Evolutionary conservation across 2,888 invertebrate genomes (phyloP).

Genomic region (Argyresthia goedartella): DNA sequence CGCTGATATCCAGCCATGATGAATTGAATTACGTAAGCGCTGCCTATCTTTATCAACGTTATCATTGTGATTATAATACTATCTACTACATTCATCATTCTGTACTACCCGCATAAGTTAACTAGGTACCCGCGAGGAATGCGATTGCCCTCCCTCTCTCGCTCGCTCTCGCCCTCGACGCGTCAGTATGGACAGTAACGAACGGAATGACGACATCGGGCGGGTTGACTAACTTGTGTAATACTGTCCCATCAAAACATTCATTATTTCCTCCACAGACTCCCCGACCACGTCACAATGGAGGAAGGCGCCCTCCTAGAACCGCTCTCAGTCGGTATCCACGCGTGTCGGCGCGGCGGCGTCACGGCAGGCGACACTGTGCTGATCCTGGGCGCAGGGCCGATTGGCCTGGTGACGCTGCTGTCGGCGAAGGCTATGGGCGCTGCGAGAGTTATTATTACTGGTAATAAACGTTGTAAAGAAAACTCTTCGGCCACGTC

Average conservation of each 20-base stretch:
- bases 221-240: too few relatives aligned
- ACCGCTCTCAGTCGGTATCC: slow-evolving; percentile 93
- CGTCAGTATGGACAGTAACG: too few relatives aligned
- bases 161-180: too few relatives aligned
- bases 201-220: too few relatives aligned
- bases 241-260: neutral
- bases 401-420: slow-evolving; percentile 88
- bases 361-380: slow-evolving; percentile 80
- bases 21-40: too few relatives aligned
- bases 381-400: slow-evolving; percentile 87
- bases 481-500: slow-evolving; percentile 92
- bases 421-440: slow-evolving; percentile 89
- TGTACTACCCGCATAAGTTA: slow-evolving; percentile 80
- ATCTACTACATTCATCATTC: neutral
- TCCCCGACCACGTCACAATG: slow-evolving; percentile 90
- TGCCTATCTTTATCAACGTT: too few relatives aligned
- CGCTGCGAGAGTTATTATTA: slow-evolving; percentile 81
- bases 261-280: slow-evolving; percentile 53
- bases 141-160: too few relatives aligned
- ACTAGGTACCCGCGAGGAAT: too few relatives aligned
- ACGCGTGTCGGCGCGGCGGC: slow-evolving; percentile 89
- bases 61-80: too few relatives aligned
- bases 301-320: slow-evolving; percentile 96
- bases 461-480: slow-evolving; percentile 67
- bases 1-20: too few relatives aligned